These are phyloP conservation scores for Megastigmus dorsalis DNA, from an alignment of 2,888 invertebrate genomes.

Conservation along the genomic window DNA sequence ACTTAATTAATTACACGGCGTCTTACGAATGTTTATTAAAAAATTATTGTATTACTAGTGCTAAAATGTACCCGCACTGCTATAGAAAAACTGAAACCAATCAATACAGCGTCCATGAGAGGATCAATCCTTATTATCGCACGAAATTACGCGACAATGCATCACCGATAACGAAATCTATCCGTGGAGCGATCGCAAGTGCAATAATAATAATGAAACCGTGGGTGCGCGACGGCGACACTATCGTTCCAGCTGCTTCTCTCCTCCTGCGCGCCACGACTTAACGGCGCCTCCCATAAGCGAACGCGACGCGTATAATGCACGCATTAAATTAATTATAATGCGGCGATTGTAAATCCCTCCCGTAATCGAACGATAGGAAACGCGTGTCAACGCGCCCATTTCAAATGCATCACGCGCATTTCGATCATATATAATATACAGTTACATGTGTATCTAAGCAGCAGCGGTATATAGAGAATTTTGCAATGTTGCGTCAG, in stretches of 20 bases:
- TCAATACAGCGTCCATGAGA: too few species aligned
- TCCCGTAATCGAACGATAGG: constrained; percentile 27
- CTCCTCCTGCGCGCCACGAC: not conserved
- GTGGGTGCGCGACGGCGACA: not conserved
- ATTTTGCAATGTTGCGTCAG: not conserved
- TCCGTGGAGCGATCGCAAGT: too few species aligned
- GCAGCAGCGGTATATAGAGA: not conserved
- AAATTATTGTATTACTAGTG: too few species aligned
- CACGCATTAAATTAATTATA: constrained; percentile 25
- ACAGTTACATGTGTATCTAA: not conserved
- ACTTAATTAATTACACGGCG: too few species aligned
- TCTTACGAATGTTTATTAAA: too few species aligned
- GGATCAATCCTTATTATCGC: not conserved
- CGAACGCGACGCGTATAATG: not conserved
- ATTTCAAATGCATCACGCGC: not conserved
- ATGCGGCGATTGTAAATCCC: not conserved
- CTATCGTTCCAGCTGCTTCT: not conserved
- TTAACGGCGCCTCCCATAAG: not conserved
- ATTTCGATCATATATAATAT: not conserved
- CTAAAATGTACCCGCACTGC: too few species aligned
- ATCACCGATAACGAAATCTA: not conserved
- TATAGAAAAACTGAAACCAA: too few species aligned
- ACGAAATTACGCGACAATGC: not conserved
- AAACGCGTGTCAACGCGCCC: constrained; percentile 3
- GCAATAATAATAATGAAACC: too few species aligned